A percentile compares a stretch with the other conserved stretches of the same genome.
Conservation (phyloP, 2,113 vertebrate species). For the Melanerpes aurifrons region DNA sequence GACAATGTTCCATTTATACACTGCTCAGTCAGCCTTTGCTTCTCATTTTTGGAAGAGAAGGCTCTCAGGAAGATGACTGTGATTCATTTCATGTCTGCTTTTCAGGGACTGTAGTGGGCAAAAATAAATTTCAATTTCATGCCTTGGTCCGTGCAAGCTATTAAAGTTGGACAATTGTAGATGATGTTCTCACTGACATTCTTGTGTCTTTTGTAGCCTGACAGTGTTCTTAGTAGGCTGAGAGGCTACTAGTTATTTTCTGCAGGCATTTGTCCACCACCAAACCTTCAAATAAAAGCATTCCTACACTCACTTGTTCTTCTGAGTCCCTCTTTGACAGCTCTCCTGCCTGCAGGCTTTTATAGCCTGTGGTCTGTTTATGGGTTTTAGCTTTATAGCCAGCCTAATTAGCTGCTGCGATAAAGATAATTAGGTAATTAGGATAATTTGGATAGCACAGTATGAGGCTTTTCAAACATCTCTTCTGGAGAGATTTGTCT, state of each 20-base stretch:
- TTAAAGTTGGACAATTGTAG: background rate
- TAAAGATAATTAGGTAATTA: slow-evolving; percentile 66
- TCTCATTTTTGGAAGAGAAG: background rate
- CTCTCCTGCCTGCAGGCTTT: slow-evolving; percentile 1
- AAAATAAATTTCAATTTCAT: background rate
- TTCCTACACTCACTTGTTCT: background rate
- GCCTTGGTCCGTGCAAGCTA: background rate
- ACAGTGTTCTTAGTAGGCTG: background rate
- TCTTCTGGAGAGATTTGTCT: slow-evolving; percentile 40
- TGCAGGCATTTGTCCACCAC: background rate
- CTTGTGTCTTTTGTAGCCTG: background rate
- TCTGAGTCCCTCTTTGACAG: background rate
- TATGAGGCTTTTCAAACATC: slow-evolving; percentile 34
- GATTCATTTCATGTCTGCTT: background rate
- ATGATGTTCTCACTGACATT: background rate
- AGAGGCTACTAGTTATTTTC: background rate
- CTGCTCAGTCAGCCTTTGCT: background rate
- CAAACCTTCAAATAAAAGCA: background rate
- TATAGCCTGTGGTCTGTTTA: slow-evolving; percentile 47
- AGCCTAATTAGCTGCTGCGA: slow-evolving; percentile 45
- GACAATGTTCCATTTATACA: background rate
- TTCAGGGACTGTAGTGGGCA: background rate
- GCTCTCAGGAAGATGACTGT: background rate
- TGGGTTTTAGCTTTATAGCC: slow-evolving; percentile 37
- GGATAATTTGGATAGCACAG: slow-evolving; percentile 46